phyloP scores from a whole-genome alignment of 2,888 invertebrate species.

The Chrysolina americana region DNA sequence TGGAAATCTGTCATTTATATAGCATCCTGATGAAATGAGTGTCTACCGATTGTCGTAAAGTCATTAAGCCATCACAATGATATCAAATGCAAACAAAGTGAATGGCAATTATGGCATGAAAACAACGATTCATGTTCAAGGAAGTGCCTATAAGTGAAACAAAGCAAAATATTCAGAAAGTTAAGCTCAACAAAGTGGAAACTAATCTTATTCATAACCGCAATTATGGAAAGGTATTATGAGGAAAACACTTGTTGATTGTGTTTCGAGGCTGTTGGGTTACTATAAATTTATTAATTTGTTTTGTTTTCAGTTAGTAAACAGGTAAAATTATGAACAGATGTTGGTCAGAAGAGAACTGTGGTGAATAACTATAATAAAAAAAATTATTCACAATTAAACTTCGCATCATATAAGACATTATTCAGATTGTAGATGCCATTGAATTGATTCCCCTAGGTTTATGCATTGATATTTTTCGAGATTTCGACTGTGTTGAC shows the following conservation, averaged over 20 bases:
- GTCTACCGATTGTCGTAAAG: slow-evolving; percentile 21
- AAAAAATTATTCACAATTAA: too few species aligned
- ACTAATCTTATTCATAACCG: slow-evolving; percentile 64
- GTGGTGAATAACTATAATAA: too few species aligned
- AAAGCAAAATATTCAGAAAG: slow-evolving; percentile 62
- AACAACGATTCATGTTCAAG: slow-evolving; percentile 45
- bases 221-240: slow-evolving; percentile 62
- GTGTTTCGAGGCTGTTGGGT: slow-evolving; percentile 31
- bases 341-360: too few species aligned
- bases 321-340: neutral
- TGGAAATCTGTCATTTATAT: neutral
- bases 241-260: slow-evolving; percentile 60
- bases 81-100: slow-evolving; percentile 42
- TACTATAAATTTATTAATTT: slow-evolving; percentile 19
- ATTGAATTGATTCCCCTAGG: too few species aligned
- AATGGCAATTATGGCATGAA: slow-evolving; percentile 40
- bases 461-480: too few species aligned
- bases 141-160: slow-evolving; percentile 55
- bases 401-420: too few species aligned
- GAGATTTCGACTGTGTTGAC: too few species aligned
- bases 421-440: too few species aligned
- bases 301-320: neutral
- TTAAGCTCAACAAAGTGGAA: slow-evolving; percentile 62
- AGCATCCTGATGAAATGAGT: neutral
- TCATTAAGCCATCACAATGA: slow-evolving; percentile 37